Evolutionary conservation across 1,140 invertebrate genomes (phyloP).

Genomic region (Drosophila guanche): DNA sequence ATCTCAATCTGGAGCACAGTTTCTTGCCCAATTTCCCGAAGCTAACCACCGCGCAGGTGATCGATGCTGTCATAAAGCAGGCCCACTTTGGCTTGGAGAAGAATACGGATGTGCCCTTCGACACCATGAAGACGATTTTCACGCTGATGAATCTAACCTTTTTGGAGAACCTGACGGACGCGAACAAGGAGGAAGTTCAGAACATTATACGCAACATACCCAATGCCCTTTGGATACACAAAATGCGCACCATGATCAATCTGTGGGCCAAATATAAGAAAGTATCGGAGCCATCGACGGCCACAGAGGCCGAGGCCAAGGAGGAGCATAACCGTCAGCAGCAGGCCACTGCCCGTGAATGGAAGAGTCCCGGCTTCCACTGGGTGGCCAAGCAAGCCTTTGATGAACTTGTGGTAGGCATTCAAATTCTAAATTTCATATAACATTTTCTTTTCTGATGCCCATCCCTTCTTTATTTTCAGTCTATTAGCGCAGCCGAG

Average conservation of each 20-base stretch:
- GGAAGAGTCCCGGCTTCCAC: conserved; percentile 62
- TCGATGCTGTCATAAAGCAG: conserved; percentile 54
- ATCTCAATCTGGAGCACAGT: conserved; percentile 58
- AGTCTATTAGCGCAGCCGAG: conserved; percentile 68
- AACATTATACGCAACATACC: conserved; percentile 60
- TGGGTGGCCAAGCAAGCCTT: conserved; percentile 71
- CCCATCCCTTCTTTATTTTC: background rate
- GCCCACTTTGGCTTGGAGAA: conserved; percentile 54
- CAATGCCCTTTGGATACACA: conserved; percentile 64
- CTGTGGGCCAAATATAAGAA: conserved; percentile 59
- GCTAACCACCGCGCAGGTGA: conserved; percentile 58
- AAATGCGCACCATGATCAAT: conserved; percentile 65
- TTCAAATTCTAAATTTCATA: background rate
- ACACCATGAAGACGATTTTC: conserved; percentile 65
- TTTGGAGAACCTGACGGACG: conserved; percentile 56
- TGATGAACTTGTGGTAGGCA: conserved; percentile 54
- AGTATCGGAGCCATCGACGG: conserved; percentile 19
- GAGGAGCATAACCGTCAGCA: conserved; percentile 39
- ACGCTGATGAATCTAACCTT: conserved; percentile 67
- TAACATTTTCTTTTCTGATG: conserved; percentile 62
- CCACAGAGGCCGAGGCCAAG: conserved; percentile 23
- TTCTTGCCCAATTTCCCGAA: conserved; percentile 62
- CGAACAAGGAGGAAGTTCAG: conserved; percentile 49
- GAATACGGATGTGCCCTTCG: conserved; percentile 63
- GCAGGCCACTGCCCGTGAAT: conserved; percentile 56